Conservation (phyloP, 2,797 vertebrate species). For the Eulemur albifrons region DNA sequence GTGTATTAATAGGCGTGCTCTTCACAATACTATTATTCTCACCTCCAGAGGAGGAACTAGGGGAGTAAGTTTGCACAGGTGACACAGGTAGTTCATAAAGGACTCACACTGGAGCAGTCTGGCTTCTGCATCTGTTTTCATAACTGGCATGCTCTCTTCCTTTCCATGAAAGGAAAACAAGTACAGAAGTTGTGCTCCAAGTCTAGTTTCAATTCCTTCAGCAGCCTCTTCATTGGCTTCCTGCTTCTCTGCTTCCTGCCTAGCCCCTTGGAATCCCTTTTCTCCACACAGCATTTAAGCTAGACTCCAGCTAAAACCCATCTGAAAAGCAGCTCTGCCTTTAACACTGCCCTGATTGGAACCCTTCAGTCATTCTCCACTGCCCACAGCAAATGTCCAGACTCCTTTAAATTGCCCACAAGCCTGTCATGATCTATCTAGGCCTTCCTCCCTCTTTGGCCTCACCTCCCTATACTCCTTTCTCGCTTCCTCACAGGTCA, state of each 20-base stretch:
- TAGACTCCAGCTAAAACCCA: neutral
- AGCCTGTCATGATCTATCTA: neutral
- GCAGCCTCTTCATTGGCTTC: neutral
- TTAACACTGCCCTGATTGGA: neutral
- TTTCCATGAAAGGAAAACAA: neutral
- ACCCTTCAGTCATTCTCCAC: neutral
- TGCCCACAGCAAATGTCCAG: neutral
- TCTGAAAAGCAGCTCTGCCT: neutral
- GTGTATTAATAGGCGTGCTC: neutral
- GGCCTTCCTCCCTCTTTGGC: neutral
- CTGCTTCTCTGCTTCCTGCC: neutral
- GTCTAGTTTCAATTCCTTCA: neutral
- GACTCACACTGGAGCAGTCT: neutral
- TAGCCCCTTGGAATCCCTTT: neutral
- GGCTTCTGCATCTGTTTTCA: neutral
- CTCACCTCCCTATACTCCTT: neutral
- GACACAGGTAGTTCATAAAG: neutral
- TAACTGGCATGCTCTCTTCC: neutral
- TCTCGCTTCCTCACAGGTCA: neutral
- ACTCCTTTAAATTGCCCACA: neutral
- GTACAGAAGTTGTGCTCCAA: neutral
- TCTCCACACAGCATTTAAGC: neutral
- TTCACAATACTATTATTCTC: neutral
- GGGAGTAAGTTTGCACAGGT: neutral
- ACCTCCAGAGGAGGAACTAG: neutral